Base-by-base conservation (phyloP, 2,113 vertebrate genomes). In the Myrmecophaga tridactyla region DNA sequence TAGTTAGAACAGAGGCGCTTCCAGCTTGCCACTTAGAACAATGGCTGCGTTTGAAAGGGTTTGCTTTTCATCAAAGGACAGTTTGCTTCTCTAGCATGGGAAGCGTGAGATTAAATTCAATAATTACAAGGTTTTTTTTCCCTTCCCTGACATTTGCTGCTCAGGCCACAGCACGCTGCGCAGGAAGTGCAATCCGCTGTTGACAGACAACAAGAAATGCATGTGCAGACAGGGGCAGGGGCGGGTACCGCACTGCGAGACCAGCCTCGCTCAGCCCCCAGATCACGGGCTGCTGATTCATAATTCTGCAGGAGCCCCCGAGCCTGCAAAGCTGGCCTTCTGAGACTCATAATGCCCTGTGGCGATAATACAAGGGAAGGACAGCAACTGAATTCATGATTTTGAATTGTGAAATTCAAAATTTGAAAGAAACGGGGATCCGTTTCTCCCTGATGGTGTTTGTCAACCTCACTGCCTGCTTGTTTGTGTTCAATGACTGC, bases 401-500 rank as follows among this genome's bases (percentile, higher is more conserved):
- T 94, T 75, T 73, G 92, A 91, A 84, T 53, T 41, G 95, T 91
- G 83, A 96, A 96, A 96, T 83, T 93, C 78, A 62, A 43, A 83
- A 88, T 83, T 3, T n/a, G 34, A 94, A 96, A 86, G 95, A 94
- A 86, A 75, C n/a, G 70, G 90, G 89, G 58, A 88, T 39, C 85
- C 7, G 12, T 77, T 91, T 70, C 75, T 89, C 92, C 88, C 94
- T 92, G 92, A 65, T 60, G 62, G 77, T 94, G 86, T 96, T 89
- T 95, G 94, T 97, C 96, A 95, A 89, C 97, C 95, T 92, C 34
- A 60, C 86, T 96, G 90, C 96, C 83, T 93, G 96, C 97, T 95
- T 93, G 86, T 96, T 96, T 95, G 85, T 91, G 93, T 93, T 97
- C 95, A 96, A 97, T 84, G 95, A 96, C 93, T 94, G 96, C 94